Base-by-base conservation (phyloP, 2,113 vertebrate genomes). In the Rhinichthys klamathensis region DNA sequence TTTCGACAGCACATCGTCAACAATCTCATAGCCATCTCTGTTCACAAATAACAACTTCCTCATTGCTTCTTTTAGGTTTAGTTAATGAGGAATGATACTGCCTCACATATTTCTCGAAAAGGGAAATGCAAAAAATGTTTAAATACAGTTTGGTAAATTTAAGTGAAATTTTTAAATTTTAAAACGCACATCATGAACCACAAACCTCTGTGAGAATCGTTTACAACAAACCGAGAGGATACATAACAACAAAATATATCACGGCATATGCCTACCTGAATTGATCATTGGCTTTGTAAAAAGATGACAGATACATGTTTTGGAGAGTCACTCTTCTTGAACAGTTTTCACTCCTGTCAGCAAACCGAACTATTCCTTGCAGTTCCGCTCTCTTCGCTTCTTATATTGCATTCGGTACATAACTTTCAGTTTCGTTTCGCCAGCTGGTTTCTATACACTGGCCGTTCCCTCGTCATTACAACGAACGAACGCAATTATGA, bases 351-450 rank as follows among this genome's bases (percentile, higher is more conserved):
- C 75, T 35, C 44, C 27, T 38, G 23, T 27, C 30, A 61, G 1
- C 9, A 44, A 80, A 67, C 41, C 7, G 9, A 16, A 12, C 23
- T 6, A 21, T 46, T 46, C 16, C 15, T 1, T 27, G 72, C 35
- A 63, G 56, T 32, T 25, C 44, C 4, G 8, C 12, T 18, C 30
- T 15, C 12, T 12, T 54, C 44, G 3, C n/a, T 75, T 76, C 16
- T 51, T 51, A 23, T 63, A n/a, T 9, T 2, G 38, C 6, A 35
- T 6, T 72, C 63, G 15, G 10, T 15, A 27, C 27, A 44, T 44
- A 6, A 79, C 78, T 85, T 87, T 87, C 83, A 18, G 49, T 87
- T 87, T 87, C 86, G 78, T 87, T 87, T 87, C 83, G 5, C 7
- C 63, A 38, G 27, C 23, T 69, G 63, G 49, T 80, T 41, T 80